Percentiles rank a stretch among this genome's conserved stretches.
Evolutionary conservation across 2,888 invertebrate species (phyloP).

Genomic region (Drosophila buzzatii): DNA sequence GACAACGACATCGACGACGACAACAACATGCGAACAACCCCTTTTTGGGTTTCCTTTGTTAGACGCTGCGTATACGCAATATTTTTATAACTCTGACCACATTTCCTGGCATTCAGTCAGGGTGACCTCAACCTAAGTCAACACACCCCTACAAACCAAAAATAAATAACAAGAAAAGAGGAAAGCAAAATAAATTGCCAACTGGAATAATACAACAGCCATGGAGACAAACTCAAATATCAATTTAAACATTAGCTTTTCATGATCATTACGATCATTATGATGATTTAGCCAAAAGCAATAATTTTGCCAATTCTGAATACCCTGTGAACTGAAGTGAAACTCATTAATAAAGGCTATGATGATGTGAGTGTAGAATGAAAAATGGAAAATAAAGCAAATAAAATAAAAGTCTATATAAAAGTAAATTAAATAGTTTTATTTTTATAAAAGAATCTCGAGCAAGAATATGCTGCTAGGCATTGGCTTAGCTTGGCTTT

Average conservation of each 20-base stretch:
- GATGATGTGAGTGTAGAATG: not conserved
- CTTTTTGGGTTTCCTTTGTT: conserved; percentile 30
- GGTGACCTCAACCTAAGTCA: conserved; percentile 57
- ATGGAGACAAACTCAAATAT: conserved; percentile 22
- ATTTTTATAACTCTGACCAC: conserved; percentile 55
- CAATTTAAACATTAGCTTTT: conserved; percentile 38
- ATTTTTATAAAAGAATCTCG: not conserved
- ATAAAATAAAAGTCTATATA: too few relatives aligned
- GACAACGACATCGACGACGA: not conserved
- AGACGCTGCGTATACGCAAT: conserved; percentile 73
- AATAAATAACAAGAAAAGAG: conserved; percentile 1
- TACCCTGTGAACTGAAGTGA: conserved; percentile 2
- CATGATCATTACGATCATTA: conserved; percentile 47
- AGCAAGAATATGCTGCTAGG: not conserved
- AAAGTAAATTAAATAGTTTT: too few relatives aligned
- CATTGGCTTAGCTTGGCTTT: too few relatives aligned
- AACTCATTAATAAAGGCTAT: not conserved
- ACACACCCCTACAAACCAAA: conserved; percentile 39
- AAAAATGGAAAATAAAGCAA: not conserved
- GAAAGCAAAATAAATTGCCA: conserved; percentile 5
- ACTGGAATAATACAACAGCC: conserved; percentile 4
- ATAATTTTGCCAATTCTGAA: conserved; percentile 41
- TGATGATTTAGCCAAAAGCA: conserved; percentile 16
- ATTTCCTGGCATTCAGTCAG: conserved; percentile 25
- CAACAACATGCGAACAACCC: conserved; percentile 38